Evolutionary conservation across 2,888 invertebrate species (phyloP).

Genomic region (Eulithis testata): DNA sequence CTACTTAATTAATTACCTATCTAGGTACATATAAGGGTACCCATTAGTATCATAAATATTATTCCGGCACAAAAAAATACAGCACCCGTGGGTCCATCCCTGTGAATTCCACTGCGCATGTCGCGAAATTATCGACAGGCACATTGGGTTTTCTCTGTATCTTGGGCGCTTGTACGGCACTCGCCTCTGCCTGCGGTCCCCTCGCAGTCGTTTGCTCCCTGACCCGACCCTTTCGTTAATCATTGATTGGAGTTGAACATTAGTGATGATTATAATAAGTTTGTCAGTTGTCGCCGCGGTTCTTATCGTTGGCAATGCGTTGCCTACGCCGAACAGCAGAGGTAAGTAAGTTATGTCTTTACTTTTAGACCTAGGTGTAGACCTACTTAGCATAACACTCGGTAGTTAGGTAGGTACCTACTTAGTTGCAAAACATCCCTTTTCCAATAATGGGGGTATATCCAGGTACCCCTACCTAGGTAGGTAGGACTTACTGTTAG

Average conservation of each 20-base stretch:
- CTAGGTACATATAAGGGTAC: too few species aligned
- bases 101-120: conserved; percentile 77
- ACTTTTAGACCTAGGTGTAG: not conserved
- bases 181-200: conserved; percentile 69
- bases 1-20: too few species aligned
- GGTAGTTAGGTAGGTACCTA: not conserved
- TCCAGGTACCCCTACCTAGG: too few species aligned
- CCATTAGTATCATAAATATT: too few species aligned
- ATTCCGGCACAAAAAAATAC: too few species aligned
- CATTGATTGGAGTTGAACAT: conserved; percentile 43
- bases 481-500: too few species aligned
- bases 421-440: too few species aligned
- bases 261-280: conserved; percentile 68
- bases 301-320: conserved; percentile 62
- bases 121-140: conserved; percentile 80
- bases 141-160: conserved; percentile 66
- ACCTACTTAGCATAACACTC: not conserved
- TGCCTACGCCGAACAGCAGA: conserved; percentile 76
- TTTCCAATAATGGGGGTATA: too few species aligned
- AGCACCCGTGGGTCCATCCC: conserved; percentile 53
- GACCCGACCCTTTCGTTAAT: conserved; percentile 40
- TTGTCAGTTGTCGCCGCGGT: conserved; percentile 79
- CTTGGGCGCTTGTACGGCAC: conserved; percentile 67
- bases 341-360: conserved; percentile 52
- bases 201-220: conserved; percentile 57